Evolutionary conservation across 1,140 invertebrate species (phyloP).

Genomic region (honey bee (Apis mellifera)): DNA sequence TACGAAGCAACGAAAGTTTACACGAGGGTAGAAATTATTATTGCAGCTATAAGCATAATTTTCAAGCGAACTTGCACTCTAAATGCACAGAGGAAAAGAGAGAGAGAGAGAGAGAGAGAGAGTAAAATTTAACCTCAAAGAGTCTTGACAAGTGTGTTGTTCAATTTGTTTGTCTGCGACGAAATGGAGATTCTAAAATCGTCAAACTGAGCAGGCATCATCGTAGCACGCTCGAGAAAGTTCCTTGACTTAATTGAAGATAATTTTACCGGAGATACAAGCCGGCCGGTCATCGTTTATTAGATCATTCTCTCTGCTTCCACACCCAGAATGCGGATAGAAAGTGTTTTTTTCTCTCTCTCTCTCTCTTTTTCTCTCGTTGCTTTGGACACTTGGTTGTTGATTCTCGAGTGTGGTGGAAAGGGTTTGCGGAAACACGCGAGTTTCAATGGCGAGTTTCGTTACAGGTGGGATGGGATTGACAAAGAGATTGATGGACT

Average conservation of each 20-base stretch:
- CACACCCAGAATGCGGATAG: conserved; percentile 49
- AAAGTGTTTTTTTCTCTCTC: conserved; percentile 51
- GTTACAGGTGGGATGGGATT: conserved; percentile 3
- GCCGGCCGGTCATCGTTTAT: conserved; percentile 42
- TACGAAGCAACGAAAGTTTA: too few relatives aligned
- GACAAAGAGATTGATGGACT: conserved; percentile 46
- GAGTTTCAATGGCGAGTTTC: conserved; percentile 23
- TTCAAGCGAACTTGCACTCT: too few relatives aligned
- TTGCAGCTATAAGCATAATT: too few relatives aligned
- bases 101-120: too few relatives aligned
- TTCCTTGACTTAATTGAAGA: conserved; percentile 50
- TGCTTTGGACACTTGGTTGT: background rate
- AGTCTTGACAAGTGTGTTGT: too few relatives aligned
- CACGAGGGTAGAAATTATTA: too few relatives aligned
- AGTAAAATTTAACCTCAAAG: too few relatives aligned
- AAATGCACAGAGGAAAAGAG: too few relatives aligned
- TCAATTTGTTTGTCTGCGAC: background rate
- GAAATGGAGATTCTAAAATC: background rate
- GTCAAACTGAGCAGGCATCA: background rate
- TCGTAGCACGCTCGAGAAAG: conserved; percentile 41
- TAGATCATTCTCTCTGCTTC: conserved; percentile 33
- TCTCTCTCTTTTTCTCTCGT: conserved; percentile 11
- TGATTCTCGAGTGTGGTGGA: conserved; percentile 19
- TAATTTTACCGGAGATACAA: conserved; percentile 36
- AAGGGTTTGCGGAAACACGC: conserved; percentile 49